Evolutionary conservation across 2,888 invertebrate genomes (phyloP).

Genomic region (Cylloceria caligata): DNA sequence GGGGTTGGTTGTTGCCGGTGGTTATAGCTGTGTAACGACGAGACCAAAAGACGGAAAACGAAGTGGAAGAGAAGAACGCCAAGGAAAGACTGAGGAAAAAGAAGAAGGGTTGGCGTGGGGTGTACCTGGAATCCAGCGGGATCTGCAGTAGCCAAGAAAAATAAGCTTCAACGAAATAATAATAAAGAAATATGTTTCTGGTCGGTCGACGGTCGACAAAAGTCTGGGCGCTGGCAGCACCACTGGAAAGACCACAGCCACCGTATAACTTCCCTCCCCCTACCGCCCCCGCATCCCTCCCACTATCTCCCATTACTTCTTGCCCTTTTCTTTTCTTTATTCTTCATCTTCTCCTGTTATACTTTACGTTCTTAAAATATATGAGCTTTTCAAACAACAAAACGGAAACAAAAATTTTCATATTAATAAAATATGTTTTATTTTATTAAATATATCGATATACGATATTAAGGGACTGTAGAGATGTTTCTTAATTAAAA

Average conservation of each 20-base stretch:
- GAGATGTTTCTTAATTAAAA: too few relatives aligned
- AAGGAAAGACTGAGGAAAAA: conserved; percentile 12
- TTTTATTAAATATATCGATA: background rate
- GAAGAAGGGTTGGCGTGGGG: conserved; percentile 50
- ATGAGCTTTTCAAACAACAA: conserved; percentile 9
- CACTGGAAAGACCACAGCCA: conserved; percentile 40
- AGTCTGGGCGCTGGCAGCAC: conserved; percentile 62
- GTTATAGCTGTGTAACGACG: conserved; percentile 59
- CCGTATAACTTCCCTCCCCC: conserved; percentile 16
- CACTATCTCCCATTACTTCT: conserved; percentile 17
- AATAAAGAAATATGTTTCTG: conserved; percentile 85
- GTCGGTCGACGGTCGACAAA: conserved; percentile 77
- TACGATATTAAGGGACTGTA: background rate
- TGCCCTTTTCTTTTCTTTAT: conserved; percentile 44
- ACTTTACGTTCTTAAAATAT: conserved; percentile 17
- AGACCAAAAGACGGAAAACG: conserved; percentile 53
- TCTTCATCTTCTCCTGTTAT: conserved; percentile 18
- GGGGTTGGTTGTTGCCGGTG: conserved; percentile 45
- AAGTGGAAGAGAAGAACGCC: conserved; percentile 32
- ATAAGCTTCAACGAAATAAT: conserved; percentile 84
- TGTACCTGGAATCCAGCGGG: conserved; percentile 80
- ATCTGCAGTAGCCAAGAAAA: conserved; percentile 78
- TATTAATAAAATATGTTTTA: background rate
- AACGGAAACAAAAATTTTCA: conserved; percentile 16
- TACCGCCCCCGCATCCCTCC: too few relatives aligned